Evolutionary conservation across 2,797 vertebrate genomes (phyloP), one percentile per base, ranked within the genome.

Genomic region (Rhabdophis nuchalis): DNA sequence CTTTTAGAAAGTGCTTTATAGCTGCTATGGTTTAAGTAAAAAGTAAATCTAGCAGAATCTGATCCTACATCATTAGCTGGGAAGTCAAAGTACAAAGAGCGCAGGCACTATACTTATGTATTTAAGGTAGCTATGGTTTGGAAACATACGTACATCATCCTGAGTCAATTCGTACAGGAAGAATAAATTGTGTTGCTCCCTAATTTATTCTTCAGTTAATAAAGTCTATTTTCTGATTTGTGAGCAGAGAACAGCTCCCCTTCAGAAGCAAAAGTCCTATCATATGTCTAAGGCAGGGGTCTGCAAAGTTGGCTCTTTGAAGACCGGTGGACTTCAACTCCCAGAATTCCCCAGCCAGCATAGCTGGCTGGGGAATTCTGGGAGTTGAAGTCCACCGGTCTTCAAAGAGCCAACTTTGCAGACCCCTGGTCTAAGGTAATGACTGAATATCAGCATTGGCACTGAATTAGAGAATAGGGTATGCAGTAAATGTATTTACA

Each of bases 391-490:
- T n/a, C n/a, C n/a, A n/a, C n/a, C n/a, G n/a, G n/a, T n/a, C n/a
- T n/a, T n/a, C n/a, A n/a, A n/a, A n/a, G n/a, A n/a, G n/a, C n/a
- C n/a, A n/a, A n/a, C n/a, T n/a, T n/a, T n/a, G n/a, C n/a, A n/a
- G n/a, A n/a, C n/a, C n/a, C n/a, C n/a, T n/a, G n/a, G 11, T 50
- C 82, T 89, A 86, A 41, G 53, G 5, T 46, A 53, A 87, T 56
- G 50, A 32, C 14, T 92, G 58, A 36, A 86, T 52, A 53, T 72
- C 41, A 54, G 0, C 29, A 52, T 3, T 90, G 14, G 13, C 85
- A 93, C 87, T 25, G 64, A 95, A 89, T 6, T 85, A 92, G 89
- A 36, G 87, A 29, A 64, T 7, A 89, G 10, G 87, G 88, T 68
- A 58, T 36, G 10, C 5, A 27, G 94, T 90, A 94, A 95, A 85